Conservation (phyloP, 2,797 vertebrate genomes). For the Sciaenops ocellatus region DNA sequence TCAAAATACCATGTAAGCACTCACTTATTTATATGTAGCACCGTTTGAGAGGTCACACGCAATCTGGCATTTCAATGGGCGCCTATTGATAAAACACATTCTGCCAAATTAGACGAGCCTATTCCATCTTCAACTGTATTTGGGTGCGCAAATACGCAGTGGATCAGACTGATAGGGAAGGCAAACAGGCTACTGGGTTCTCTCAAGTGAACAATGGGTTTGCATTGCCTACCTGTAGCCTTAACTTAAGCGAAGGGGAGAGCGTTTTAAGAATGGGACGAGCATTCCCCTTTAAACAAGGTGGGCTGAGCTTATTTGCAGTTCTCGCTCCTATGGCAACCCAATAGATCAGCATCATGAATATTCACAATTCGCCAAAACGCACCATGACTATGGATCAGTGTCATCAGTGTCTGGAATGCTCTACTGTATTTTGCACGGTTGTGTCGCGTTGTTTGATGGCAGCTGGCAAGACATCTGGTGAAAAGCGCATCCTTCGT, state of each 20-base stretch:
- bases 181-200: constrained; percentile 1
- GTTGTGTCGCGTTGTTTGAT: constrained; percentile 75
- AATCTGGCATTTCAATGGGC: background rate
- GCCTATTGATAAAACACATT: background rate
- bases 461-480: constrained; percentile 73
- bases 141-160: constrained; percentile 70
- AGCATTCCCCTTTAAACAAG: constrained; percentile 83
- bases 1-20: background rate
- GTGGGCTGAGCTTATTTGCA: constrained; percentile 91
- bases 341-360: constrained; percentile 93
- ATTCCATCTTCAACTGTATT: background rate
- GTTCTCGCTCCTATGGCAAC: constrained; percentile 96
- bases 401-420: constrained; percentile 87
- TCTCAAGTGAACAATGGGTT: constrained; percentile 34
- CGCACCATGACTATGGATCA: constrained; percentile 88
- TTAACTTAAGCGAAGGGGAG: constrained; percentile 50
- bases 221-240: constrained; percentile 74
- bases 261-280: constrained; percentile 81
- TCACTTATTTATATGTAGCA: background rate
- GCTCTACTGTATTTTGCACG: constrained; percentile 81
- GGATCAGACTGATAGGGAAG: constrained; percentile 6
- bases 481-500: constrained; percentile 76
- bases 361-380: constrained; percentile 91
- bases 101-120: background rate
- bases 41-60: background rate